phyloP scores from a whole-genome alignment of 35 echinoderm and acorn worm species.

The Ophioderma brevispina region DNA sequence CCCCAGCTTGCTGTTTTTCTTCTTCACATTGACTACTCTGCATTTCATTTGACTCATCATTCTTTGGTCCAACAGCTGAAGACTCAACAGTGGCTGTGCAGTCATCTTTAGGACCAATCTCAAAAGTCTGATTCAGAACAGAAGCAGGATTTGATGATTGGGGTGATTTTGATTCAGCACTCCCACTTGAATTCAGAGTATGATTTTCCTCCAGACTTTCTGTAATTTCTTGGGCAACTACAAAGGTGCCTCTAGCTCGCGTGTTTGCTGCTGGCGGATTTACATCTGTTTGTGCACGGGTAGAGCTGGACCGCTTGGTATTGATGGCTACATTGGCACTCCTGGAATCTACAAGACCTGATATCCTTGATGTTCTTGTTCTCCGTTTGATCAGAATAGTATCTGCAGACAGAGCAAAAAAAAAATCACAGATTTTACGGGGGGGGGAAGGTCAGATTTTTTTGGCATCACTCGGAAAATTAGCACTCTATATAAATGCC shows the following conservation, averaged over 20 bases:
- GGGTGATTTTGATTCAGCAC: not conserved
- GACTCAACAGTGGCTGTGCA: not conserved
- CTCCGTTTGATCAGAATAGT: not conserved
- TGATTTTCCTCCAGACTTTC: not conserved
- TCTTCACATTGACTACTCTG: too few relatives aligned
- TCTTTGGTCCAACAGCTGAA: not conserved
- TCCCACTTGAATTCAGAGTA: not conserved
- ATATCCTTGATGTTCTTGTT: not conserved
- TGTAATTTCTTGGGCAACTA: not conserved
- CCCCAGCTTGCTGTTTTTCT: not conserved
- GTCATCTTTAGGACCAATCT: not conserved
- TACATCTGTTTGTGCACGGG: not conserved
- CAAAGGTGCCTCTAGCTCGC: not conserved
- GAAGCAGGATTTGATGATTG: not conserved
- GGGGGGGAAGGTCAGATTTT: too few relatives aligned
- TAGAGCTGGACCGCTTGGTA: not conserved
- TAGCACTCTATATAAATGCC: too few relatives aligned
- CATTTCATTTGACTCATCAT: too few relatives aligned
- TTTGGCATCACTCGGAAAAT: too few relatives aligned
- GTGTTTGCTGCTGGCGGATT: not conserved
- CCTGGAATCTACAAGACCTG: not conserved
- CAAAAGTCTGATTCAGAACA: not conserved
- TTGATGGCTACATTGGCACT: not conserved
- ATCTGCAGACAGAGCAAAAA: not conserved
- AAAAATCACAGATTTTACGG: too few relatives aligned